Evolutionary conservation across 2,888 invertebrate species (phyloP), one percentile per base, ranked within the genome.

Genomic region (Drosophila algonquin): DNA sequence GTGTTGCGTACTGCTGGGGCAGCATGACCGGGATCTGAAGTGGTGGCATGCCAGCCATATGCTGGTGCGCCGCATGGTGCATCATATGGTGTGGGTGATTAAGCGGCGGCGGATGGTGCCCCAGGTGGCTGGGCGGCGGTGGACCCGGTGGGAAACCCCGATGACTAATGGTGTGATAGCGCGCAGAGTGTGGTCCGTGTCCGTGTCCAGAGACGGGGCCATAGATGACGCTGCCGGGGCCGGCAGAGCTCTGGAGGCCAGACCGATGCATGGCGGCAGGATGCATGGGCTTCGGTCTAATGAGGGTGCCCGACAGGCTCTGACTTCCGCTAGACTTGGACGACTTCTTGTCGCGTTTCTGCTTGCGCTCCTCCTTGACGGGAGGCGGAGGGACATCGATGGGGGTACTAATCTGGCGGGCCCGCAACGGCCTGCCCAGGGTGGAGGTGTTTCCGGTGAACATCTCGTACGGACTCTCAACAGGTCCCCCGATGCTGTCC

Each of bases 331-430:
- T 80, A 6, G 90, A 89, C 81, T 91, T 91, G 32, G 92, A 90
- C 46, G 90, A 88, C 76, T 92, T 91, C 77, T 93, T 93, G 55
- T 94, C 94, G 35, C 93, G 92, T 58, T 87, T 89, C 62, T 90
- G 91, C 78, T 94, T 94, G 89, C 94, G 95, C 86, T 94, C 94
- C 64, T 94, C 94, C 86, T 95, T 95, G 10, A 96, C 95, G 0
- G 96, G 96, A 2, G 97, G 97, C 40, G 97, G 97, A 9, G 97
- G 96, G 53, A 96, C 96, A n/a, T 95, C 95, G 1, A 96, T 95
- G 0, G 96, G 96, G 62, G 95, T 94, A 59, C 95, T 93, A 76
- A 97, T 95, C 92, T 97, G 97, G 2, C 98, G 94, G 0, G 97
- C 97, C 52, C 97, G 93, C 32, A 95, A 94, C 24, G 95, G 95